Percentiles rank a stretch among this genome's conserved stretches.
Evolutionary conservation across 2,113 vertebrate genomes (phyloP).

Genomic region (Dendrocopos noguchii): DNA sequence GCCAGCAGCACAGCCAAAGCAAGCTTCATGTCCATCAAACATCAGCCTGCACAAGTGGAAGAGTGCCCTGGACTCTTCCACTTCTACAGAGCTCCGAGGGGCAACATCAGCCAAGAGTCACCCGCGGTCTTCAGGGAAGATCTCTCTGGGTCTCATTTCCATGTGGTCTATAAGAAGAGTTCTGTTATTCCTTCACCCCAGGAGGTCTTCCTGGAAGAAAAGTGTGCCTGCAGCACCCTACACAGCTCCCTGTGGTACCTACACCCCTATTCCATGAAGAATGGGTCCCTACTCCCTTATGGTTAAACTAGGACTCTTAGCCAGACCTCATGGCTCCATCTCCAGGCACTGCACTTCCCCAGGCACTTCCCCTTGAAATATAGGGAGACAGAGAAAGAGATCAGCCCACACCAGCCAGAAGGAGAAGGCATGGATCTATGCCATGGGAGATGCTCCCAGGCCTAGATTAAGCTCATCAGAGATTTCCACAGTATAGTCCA

Average conservation of each 20-base stretch:
- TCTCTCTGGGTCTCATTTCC: neutral
- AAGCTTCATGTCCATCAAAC: neutral
- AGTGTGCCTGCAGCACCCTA: neutral
- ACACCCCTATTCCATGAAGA: fast-evolving
- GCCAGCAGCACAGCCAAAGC: fast-evolving
- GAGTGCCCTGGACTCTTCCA: neutral
- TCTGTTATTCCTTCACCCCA: neutral
- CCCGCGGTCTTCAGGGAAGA: fast-evolving
- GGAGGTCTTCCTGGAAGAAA: neutral
- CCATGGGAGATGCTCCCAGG: neutral
- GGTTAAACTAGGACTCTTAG: neutral
- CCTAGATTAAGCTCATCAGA: neutral
- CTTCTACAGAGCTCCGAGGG: neutral
- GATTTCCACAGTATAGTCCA: neutral
- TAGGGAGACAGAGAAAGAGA: neutral
- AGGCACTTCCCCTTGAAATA: neutral
- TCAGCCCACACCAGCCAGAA: neutral
- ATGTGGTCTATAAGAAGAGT: neutral
- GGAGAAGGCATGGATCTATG: fast-evolving
- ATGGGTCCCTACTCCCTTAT: neutral
- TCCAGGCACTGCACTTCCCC: neutral
- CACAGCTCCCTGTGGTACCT: neutral
- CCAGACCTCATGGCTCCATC: neutral
- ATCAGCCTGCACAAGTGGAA: neutral
- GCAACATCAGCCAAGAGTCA: neutral